Percentiles rank a stretch among this genome's conserved stretches.
phyloP scores from a whole-genome alignment of 2,113 vertebrate species.

The Nannospalax galili region DNA sequence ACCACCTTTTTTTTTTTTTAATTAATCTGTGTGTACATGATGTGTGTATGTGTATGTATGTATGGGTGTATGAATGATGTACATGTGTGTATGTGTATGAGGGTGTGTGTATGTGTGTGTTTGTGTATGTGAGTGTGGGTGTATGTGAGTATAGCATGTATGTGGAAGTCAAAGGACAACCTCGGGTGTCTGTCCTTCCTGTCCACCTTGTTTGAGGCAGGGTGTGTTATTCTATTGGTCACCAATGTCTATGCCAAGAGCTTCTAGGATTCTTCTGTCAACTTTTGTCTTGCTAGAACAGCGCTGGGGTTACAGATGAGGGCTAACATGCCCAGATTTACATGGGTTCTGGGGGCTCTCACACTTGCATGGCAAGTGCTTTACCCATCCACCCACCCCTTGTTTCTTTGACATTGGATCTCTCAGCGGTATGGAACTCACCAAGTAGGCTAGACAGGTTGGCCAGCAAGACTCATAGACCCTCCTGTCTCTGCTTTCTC shows the following conservation, averaged over 20 bases:
- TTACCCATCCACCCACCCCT: not conserved
- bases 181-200: not conserved
- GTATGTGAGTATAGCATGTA: too few species aligned
- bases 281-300: not conserved
- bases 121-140: too few species aligned
- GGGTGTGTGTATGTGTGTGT: not conserved
- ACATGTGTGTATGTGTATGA: too few species aligned
- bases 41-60: not conserved
- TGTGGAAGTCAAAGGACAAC: not conserved
- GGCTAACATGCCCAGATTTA: not conserved
- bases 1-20: not conserved
- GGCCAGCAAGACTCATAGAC: not conserved
- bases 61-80: too few species aligned
- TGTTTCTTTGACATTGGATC: not conserved
- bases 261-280: not conserved
- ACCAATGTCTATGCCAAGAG: too few species aligned
- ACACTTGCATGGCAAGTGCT: not conserved
- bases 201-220: not conserved
- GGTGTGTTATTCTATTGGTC: not conserved
- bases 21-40: not conserved
- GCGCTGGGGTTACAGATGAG: not conserved
- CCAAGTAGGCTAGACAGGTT: not conserved
- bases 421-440: not conserved
- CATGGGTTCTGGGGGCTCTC: not conserved
- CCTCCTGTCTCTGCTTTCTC: too few species aligned